These are phyloP conservation scores for Hypsibius dujardini DNA, from an alignment of 1,140 invertebrate species.

Conservation along the genomic window DNA sequence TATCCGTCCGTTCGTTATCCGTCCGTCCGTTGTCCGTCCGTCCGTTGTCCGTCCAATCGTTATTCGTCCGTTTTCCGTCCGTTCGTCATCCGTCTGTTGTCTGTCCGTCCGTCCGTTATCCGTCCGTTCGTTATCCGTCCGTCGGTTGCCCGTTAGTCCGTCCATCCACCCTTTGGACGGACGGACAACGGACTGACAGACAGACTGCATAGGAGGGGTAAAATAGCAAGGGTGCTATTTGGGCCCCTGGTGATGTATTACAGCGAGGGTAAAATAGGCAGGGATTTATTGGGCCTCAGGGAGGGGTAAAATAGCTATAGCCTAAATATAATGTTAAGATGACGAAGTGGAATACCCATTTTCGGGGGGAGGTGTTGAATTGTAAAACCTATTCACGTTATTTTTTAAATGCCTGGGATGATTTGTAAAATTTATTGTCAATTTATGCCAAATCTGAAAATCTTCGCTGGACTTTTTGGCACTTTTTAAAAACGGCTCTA, in stretches of 20 bases:
- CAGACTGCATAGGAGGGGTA: too few relatives aligned
- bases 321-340: not conserved
- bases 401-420: not conserved
- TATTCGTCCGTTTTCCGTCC: too few relatives aligned
- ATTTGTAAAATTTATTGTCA: slow-evolving; percentile 29
- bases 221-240: not conserved
- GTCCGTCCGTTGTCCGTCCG: too few relatives aligned
- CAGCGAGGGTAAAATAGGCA: not conserved
- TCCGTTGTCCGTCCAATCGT: too few relatives aligned
- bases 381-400: not conserved
- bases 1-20: too few relatives aligned
- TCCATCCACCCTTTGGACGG: too few relatives aligned
- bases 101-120: too few relatives aligned
- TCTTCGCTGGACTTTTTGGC: slow-evolving; percentile 24
- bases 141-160: too few relatives aligned
- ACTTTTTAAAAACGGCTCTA: not conserved
- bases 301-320: not conserved
- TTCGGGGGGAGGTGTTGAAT: not conserved
- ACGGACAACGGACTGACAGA: too few relatives aligned
- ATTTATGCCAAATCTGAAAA: slow-evolving; percentile 39
- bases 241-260: not conserved
- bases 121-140: too few relatives aligned
- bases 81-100: too few relatives aligned
- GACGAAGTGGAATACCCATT: not conserved
- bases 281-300: not conserved